These are phyloP conservation scores for Lepeophtheirus salmonis DNA, from an alignment of 1,140 invertebrate species.

Conservation along the genomic window DNA sequence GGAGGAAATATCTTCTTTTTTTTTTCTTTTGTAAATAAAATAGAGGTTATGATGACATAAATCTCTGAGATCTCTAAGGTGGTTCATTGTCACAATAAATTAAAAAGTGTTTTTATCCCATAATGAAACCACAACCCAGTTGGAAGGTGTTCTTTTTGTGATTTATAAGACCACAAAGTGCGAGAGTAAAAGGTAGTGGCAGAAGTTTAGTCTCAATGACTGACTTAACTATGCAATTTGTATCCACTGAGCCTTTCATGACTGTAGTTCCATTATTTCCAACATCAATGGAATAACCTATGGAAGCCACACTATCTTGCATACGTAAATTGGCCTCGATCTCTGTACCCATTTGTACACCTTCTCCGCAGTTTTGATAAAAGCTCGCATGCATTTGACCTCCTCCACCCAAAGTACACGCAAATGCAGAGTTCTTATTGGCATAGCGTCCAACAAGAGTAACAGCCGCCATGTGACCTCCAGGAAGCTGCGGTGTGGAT, in stretches of 20 bases:
- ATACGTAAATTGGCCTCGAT: slow-evolving; percentile 65
- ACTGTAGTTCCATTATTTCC: slow-evolving; percentile 86
- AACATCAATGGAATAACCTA: slow-evolving; percentile 88
- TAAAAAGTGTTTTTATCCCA: slow-evolving; percentile 35
- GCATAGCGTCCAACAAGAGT: slow-evolving; percentile 63
- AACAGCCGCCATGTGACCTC: slow-evolving; percentile 60
- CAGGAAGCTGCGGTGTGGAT: slow-evolving; percentile 58
- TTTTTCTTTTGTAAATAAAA: no score
- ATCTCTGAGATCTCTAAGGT: no score
- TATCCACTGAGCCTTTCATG: slow-evolving; percentile 64
- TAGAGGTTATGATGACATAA: no score
- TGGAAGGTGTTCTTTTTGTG: slow-evolving; percentile 71
- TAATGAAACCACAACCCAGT: slow-evolving; percentile 65
- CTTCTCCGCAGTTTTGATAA: slow-evolving; percentile 80
- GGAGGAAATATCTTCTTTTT: no score
- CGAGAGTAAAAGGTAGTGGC: slow-evolving; percentile 79
- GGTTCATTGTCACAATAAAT: no score
- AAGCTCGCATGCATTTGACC: slow-evolving; percentile 66
- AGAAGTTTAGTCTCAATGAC: slow-evolving; percentile 81
- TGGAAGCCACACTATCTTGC: slow-evolving; percentile 71
- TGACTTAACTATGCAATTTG: slow-evolving; percentile 83
- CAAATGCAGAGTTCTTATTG: slow-evolving; percentile 37
- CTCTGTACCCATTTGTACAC: slow-evolving; percentile 63
- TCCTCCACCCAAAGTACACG: slow-evolving; percentile 54
- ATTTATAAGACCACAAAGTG: slow-evolving; percentile 76